A percentile compares a stretch with the other conserved stretches of the same genome.
phyloP scores from a whole-genome alignment of 1,140 invertebrate species.

The Drosophila busckii region DNA sequence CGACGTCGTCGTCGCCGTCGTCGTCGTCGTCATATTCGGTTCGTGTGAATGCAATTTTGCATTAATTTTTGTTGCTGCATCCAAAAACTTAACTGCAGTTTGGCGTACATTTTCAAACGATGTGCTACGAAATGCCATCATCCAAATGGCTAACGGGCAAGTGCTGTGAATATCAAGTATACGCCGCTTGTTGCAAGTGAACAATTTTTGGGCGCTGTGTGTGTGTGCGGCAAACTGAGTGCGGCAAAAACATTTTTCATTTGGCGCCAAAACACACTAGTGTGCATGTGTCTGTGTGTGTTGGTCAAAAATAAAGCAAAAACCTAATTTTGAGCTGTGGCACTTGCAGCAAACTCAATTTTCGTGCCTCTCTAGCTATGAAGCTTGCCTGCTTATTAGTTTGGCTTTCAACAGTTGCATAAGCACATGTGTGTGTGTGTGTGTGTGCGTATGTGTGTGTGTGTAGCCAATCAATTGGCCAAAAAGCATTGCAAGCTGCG shows the following conservation, averaged over 20 bases:
- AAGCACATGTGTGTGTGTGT: neutral
- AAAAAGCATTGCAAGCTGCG: too few species aligned
- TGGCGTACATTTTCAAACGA: conserved; percentile 49
- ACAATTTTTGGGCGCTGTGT: conserved; percentile 11
- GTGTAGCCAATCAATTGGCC: too few species aligned
- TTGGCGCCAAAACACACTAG: conserved; percentile 65
- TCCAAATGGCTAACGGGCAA: conserved; percentile 32
- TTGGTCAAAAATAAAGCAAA: too few species aligned
- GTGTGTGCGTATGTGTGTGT: neutral
- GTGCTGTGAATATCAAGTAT: conserved; percentile 37
- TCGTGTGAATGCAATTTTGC: conserved; percentile 74
- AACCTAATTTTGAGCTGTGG: too few species aligned
- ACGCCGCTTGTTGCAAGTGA: conserved; percentile 15
- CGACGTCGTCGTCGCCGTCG: conserved; percentile 3
- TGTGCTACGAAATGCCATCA: conserved; percentile 41
- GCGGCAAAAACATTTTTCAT: conserved; percentile 31
- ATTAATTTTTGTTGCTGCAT: conserved; percentile 65
- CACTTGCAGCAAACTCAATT: too few species aligned
- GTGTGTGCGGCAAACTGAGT: neutral
- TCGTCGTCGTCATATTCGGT: conserved; percentile 36
- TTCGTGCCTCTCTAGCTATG: too few species aligned
- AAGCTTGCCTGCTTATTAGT: too few species aligned
- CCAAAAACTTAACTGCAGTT: conserved; percentile 62
- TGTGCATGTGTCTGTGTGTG: conserved; percentile 17
- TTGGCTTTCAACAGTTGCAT: too few species aligned